Evolutionary conservation across 1,140 invertebrate species (phyloP), one percentile per base, ranked within the genome.

Genomic region (Hormaphis cornu): DNA sequence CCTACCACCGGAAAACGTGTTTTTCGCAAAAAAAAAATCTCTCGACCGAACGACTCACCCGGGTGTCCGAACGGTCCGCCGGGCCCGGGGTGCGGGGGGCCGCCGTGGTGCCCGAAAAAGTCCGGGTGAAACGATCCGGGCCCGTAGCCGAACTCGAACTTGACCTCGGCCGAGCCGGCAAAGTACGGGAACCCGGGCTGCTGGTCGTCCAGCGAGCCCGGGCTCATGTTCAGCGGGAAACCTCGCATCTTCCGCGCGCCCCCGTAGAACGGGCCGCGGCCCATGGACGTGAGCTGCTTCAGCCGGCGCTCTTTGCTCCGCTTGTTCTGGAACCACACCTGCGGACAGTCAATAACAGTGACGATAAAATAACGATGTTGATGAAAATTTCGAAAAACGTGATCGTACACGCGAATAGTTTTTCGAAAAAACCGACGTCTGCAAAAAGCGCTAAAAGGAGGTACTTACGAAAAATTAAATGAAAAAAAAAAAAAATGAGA

Each of bases 261-360:
- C 28, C 89, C 89, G 82, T 92, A 92, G 81, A 93, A 93, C 16
- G 89, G 90, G 46, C 89, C 89, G 40, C 90, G 82, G 75, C 95
- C 94, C 90, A 93, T 92, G 70, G 90, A 92, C 61, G 91, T 93
- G 73, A 93, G 83, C 77, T 93, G 91, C 76, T 93, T 93, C 76
- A 95, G 85, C 73, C 95, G 86, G 71, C 96, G 83, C 81, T 97
- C 94, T 82, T 99, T 99, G 74, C 95, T 97, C 71, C 96, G 84
- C 76, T 97, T 97, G 81, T 98, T 99, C 84, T 99, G 96, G 82
- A 99, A 99, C 96, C 96, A 99, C 69, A 98, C 96, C 96, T 98
- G 83, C 40, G 76, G 74, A 75, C n/a, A n/a, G n/a, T n/a, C n/a
- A 73, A 73, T 74, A 73, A 73, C 22, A 71, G 26, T 73, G 30